Evolutionary conservation across 2,113 vertebrate species (phyloP), one percentile per base, ranked within the genome.

Genomic region (Blennius ocellaris): DNA sequence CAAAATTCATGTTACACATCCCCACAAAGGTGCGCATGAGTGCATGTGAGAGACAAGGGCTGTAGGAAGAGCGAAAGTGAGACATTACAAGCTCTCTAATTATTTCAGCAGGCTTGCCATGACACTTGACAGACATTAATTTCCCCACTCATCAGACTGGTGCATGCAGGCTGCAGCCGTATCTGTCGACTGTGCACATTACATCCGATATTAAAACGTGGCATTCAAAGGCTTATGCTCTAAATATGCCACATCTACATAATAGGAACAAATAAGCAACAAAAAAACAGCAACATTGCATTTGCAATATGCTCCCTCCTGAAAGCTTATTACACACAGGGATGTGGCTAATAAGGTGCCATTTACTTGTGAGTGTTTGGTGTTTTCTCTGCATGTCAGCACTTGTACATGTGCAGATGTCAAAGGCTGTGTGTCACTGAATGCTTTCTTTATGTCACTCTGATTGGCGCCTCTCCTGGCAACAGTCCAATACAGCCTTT

Each of bases 371-470:
- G 16, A 67, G 49, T 58, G 56, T 54, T 54, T 57, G 30, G 41
- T 39, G 74, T 68, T 80, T 63, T 53, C 38, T 50, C 30, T 4
- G 15, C 52, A 45, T 17, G 17, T 68, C 54, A 11, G 37, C 7
- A 3, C 21, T 14, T 6, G 15, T 48, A 30, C 11, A 12, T 37
- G 52, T 58, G 68, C 41, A 44, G 43, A 48, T 50, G 44, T 52
- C 41, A 39, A 10, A 30, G 21, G 21, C 21, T 10, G 14, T 6
- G 37, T 57, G 62, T 67, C 11, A 16, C 47, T 52, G 51, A 68
- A 69, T 77, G 55, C 73, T 76, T 17, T 82, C 81, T 84, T 78
- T 80, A 38, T 63, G 44, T 84, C 65, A 58, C 68, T 53, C 39
- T 81, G 72, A 82, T 66, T 80, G 62, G 39, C 9, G 21, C 16